phyloP scores from a whole-genome alignment of 2,888 invertebrate genomes.

The Allophyes oxyacanthae region DNA sequence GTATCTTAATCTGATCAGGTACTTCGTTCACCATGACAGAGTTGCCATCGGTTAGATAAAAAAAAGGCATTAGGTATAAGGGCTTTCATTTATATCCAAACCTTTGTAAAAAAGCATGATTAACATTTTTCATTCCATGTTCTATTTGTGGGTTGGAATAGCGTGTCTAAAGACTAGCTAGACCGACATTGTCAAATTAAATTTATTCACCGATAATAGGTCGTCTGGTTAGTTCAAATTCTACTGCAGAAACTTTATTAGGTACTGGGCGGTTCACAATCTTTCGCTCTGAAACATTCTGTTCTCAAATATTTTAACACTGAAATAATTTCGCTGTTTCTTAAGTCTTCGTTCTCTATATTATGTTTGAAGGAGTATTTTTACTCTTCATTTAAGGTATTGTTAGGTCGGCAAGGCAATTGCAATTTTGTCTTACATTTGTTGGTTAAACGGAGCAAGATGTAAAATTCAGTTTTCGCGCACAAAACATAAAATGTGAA shows the following conservation, averaged over 20 bases:
- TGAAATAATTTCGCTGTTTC: constrained; percentile 30
- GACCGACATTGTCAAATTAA: constrained; percentile 46
- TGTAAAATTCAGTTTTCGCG: neutral
- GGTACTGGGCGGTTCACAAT: constrained; percentile 10
- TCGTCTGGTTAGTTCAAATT: constrained; percentile 35
- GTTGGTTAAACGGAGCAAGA: constrained; percentile 3
- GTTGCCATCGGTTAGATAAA: no score
- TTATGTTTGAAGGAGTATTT: constrained; percentile 37
- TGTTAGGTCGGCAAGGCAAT: constrained; percentile 2
- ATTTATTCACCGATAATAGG: constrained; percentile 41
- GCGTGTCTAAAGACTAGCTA: constrained; percentile 4
- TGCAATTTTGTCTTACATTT: constrained; percentile 5
- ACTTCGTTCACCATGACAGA: no score
- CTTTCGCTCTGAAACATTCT: constrained; percentile 28
- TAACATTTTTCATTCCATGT: neutral
- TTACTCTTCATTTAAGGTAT: constrained; percentile 25
- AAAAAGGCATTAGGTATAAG: no score
- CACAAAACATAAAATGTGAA: no score
- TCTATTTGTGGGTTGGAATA: constrained; percentile 5
- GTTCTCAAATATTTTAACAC: constrained; percentile 43
- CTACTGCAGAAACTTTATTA: constrained; percentile 36
- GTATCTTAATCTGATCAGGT: neutral
- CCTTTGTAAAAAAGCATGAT: neutral
- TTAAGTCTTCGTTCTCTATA: constrained; percentile 13
- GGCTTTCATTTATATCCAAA: no score